Evolutionary conservation across 2,113 vertebrate species (phyloP).

Genomic region (Dasyurus viverrinus): DNA sequence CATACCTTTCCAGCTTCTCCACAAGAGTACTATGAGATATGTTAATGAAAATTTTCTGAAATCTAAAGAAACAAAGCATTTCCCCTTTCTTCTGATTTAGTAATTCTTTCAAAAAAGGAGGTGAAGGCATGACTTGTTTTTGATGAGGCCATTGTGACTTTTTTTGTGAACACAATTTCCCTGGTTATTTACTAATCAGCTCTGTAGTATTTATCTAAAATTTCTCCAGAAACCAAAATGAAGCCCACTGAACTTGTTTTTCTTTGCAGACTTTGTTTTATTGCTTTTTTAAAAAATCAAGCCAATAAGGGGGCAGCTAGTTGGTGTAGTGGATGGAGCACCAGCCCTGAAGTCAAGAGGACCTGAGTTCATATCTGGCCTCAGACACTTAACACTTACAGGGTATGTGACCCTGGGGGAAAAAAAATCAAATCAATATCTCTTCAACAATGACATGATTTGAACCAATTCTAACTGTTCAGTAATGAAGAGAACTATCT

Average conservation of each 20-base stretch:
- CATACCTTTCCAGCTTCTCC: too few relatives aligned
- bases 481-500: too few relatives aligned
- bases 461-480: too few relatives aligned
- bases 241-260: neutral
- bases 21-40: neutral
- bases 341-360: too few relatives aligned
- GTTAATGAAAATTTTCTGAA: neutral
- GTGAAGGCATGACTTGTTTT: neutral
- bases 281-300: neutral
- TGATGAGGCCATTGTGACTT: neutral
- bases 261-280: neutral
- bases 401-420: too few relatives aligned
- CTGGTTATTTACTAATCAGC: neutral
- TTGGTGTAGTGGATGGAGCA: too few relatives aligned
- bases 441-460: too few relatives aligned
- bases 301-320: neutral
- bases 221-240: neutral
- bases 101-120: neutral
- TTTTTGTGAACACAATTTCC: neutral
- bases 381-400: too few relatives aligned
- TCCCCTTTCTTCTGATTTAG: neutral
- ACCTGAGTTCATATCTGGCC: too few relatives aligned
- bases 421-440: too few relatives aligned
- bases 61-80: neutral
- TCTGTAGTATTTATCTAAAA: neutral